phyloP scores from a whole-genome alignment of 2,888 invertebrate genomes.

The Antitype chi region DNA sequence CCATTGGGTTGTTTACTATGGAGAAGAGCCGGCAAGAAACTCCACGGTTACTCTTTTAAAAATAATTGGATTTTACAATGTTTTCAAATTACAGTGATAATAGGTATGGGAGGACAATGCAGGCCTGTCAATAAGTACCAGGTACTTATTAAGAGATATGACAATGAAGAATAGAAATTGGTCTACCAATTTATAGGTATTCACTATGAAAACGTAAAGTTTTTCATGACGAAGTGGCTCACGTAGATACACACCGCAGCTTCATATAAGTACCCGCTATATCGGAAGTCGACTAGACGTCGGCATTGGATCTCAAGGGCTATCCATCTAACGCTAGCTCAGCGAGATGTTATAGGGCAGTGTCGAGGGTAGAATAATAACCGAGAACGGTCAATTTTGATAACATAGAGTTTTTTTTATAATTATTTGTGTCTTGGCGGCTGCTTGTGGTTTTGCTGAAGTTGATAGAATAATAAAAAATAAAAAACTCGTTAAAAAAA shows the following conservation, averaged over 20 bases:
- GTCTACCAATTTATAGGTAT: no score
- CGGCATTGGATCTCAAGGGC: slow-evolving; percentile 54
- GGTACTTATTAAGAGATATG: no score
- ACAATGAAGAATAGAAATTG: no score
- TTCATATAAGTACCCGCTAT: slow-evolving; percentile 28
- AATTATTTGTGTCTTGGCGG: background rate
- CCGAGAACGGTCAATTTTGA: background rate
- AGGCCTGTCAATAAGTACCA: no score
- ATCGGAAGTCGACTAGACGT: slow-evolving; percentile 56
- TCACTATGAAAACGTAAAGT: slow-evolving; percentile 2
- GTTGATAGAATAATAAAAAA: no score
- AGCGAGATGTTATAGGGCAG: slow-evolving; percentile 50
- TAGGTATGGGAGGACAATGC: no score
- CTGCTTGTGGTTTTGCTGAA: background rate
- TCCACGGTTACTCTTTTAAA: no score
- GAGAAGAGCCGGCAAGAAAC: no score
- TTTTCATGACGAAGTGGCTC: background rate
- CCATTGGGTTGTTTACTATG: no score
- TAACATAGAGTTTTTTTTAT: background rate
- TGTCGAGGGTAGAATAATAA: background rate
- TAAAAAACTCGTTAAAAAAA: no score
- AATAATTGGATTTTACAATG: no score
- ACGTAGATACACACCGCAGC: slow-evolving; percentile 3
- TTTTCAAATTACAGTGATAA: no score
- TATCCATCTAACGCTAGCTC: slow-evolving; percentile 64